Conservation (phyloP, 2,797 vertebrate genomes). For the Artibeus lituratus region DNA sequence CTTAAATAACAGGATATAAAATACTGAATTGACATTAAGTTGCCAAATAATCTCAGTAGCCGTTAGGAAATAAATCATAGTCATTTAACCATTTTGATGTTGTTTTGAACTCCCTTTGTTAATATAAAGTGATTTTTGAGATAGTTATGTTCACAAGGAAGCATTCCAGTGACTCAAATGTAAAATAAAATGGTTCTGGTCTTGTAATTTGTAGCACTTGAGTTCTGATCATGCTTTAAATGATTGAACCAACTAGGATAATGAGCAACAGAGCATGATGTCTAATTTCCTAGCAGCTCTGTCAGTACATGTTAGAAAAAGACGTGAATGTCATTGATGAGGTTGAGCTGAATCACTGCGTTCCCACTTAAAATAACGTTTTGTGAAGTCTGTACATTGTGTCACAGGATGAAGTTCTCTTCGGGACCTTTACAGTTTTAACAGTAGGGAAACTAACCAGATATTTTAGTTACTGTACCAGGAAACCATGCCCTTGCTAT, state of each 20-base stretch:
- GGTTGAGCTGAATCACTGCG: not conserved
- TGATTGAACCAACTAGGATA: not conserved
- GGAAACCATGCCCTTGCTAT: not conserved
- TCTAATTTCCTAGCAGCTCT: conserved; percentile 1
- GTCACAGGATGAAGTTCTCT: not conserved
- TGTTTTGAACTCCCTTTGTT: not conserved
- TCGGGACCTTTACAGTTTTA: not conserved
- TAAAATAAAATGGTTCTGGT: not conserved
- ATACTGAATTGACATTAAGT: not conserved
- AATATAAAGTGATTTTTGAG: not conserved
- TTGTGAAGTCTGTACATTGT: not conserved
- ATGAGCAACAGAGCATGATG: not conserved
- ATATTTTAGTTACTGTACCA: not conserved
- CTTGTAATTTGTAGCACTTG: not conserved
- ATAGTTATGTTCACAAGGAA: not conserved
- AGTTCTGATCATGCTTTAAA: not conserved
- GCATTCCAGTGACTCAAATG: not conserved
- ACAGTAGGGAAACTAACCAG: not conserved
- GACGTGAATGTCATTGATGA: not conserved
- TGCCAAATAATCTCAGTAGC: not conserved
- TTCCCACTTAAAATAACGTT: not conserved
- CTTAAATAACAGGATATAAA: not conserved
- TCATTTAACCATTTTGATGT: not conserved
- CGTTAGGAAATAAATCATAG: not conserved
- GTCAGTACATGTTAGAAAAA: not conserved